Percentiles rank a stretch among this genome's conserved stretches.
These are phyloP conservation scores for Myrmecobius fasciatus DNA, from an alignment of 2,113 vertebrate genomes.

Conservation along the genomic window DNA sequence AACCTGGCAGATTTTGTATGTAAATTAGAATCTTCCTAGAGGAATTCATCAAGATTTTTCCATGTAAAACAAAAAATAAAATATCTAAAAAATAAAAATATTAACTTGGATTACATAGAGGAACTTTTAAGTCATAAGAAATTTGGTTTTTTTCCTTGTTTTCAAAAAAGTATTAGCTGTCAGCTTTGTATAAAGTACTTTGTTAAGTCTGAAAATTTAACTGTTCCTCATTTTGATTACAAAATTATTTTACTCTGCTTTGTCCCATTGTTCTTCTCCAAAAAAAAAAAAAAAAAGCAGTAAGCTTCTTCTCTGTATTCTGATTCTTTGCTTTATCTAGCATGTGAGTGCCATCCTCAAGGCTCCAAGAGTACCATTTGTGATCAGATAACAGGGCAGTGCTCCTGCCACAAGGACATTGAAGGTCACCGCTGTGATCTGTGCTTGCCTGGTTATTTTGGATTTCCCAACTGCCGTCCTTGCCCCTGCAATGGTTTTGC, in stretches of 20 bases:
- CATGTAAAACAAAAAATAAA: neutral
- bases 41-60: neutral
- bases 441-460: constrained; percentile 86
- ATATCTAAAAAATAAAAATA: neutral
- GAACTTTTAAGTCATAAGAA: constrained; percentile 18
- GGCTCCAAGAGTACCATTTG: constrained; percentile 86
- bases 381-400: constrained; percentile 89
- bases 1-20: neutral
- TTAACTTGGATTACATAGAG: neutral
- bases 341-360: constrained; percentile 87
- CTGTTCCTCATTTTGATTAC: neutral
- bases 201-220: neutral
- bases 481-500: constrained; percentile 87
- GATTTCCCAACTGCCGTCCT: constrained; percentile 88
- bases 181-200: neutral
- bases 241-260: neutral
- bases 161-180: neutral
- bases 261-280: neutral
- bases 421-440: constrained; percentile 84
- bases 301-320: neutral
- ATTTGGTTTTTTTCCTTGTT: neutral
- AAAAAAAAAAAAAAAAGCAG: neutral
- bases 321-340: constrained; percentile 80
- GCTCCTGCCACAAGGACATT: constrained; percentile 84
- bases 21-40: neutral